Evolutionary conservation across 2,888 invertebrate genomes (phyloP).

Genomic region (Drosophila conformis): DNA sequence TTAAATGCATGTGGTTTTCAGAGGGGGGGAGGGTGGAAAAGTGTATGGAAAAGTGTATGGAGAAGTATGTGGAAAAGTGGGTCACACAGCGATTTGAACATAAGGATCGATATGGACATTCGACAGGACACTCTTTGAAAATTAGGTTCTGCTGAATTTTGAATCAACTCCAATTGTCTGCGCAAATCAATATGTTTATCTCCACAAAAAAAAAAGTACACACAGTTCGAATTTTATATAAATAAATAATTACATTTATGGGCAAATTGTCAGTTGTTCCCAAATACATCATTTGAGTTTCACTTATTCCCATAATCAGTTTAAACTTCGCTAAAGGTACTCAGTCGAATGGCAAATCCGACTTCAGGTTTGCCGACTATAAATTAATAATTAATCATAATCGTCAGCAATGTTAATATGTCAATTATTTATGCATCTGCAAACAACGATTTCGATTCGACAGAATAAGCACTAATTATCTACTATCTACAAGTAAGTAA

Average conservation of each 20-base stretch:
- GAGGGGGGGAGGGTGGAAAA: background rate
- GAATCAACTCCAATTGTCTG: constrained; percentile 52
- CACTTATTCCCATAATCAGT: constrained; percentile 32
- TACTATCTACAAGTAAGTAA: background rate
- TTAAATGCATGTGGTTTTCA: background rate
- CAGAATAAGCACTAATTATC: background rate
- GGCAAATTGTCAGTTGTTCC: background rate
- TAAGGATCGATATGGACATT: constrained; percentile 12
- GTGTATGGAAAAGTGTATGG: background rate
- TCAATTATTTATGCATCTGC: no score
- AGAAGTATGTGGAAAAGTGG: background rate
- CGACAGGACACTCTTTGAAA: constrained; percentile 53
- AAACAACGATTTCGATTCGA: no score
- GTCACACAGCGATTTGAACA: background rate
- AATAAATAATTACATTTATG: background rate
- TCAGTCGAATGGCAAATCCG: background rate
- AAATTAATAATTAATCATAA: background rate
- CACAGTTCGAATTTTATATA: background rate
- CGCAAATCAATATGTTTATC: constrained; percentile 4
- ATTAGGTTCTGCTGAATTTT: constrained; percentile 61
- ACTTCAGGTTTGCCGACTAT: background rate
- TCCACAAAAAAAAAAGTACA: no score
- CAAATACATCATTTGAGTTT: background rate
- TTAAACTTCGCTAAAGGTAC: constrained; percentile 1
- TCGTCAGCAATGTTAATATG: background rate